Evolutionary conservation across 2,888 invertebrate genomes (phyloP).

Genomic region (Antheraea yamamai): DNA sequence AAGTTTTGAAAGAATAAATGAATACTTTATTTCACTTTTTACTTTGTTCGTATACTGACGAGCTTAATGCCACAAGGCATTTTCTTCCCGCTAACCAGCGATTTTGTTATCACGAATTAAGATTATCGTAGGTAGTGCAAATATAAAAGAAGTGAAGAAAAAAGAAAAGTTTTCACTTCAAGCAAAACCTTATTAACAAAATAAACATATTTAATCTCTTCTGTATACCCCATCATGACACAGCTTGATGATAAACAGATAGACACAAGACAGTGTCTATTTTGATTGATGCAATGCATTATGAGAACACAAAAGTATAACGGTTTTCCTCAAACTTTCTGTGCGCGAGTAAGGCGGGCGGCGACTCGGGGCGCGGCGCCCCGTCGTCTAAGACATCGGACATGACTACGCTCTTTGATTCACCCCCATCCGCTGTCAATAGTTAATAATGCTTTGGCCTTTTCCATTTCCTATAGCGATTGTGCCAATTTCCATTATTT

Average conservation of each 20-base stretch:
- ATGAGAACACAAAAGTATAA: slow-evolving; percentile 20
- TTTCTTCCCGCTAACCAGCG: too few species aligned
- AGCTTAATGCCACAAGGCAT: too few species aligned
- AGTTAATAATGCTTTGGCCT: slow-evolving; percentile 50
- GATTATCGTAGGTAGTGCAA: too few species aligned
- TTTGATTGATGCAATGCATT: slow-evolving; percentile 15
- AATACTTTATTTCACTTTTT: too few species aligned
- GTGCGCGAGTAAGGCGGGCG: slow-evolving; percentile 10
- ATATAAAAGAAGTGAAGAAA: too few species aligned
- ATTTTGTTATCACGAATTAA: too few species aligned
- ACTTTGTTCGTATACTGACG: too few species aligned
- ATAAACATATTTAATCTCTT: background rate
- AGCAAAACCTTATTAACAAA: background rate
- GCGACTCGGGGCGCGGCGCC: slow-evolving; percentile 14
- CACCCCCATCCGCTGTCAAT: slow-evolving; percentile 46
- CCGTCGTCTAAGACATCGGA: slow-evolving; percentile 35
- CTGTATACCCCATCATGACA: background rate
- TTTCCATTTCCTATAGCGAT: slow-evolving; percentile 41
- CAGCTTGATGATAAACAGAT: slow-evolving; percentile 13
- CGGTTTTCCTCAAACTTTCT: slow-evolving; percentile 17
- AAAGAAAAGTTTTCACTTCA: too few species aligned
- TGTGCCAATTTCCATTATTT: slow-evolving; percentile 12
- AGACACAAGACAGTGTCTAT: slow-evolving; percentile 6
- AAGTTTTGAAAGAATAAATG: too few species aligned
- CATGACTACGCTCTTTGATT: slow-evolving; percentile 51